Evolutionary conservation across 2,113 vertebrate genomes (phyloP), one percentile per base, ranked within the genome.

Genomic region (Picathartes gymnocephalus): DNA sequence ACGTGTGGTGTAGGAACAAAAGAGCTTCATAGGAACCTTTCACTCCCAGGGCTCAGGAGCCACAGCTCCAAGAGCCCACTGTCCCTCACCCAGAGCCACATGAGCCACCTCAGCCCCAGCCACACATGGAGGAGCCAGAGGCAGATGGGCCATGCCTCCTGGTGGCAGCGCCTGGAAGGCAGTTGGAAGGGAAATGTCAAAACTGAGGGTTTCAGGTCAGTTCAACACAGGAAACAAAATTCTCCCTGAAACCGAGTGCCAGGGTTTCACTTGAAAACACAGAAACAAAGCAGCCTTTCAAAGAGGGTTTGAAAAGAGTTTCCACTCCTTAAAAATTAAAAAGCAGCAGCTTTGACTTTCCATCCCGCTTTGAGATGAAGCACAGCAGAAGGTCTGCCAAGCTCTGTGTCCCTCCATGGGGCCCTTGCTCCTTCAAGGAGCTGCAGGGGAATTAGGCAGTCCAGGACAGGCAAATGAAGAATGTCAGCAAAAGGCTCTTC

Each of bases 241-340:
- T 61, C 70, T 87, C 66, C 62, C 61, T 93, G 92, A 85, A 80
- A 79, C 58, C 0, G 2, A 82, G 50, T 72, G 68, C 89, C 89
- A 92, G 80, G n/a, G 23, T 79, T 96, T 94, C 58, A 3, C 65
- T 82, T 60, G 88, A 87, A 95, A 93, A 82, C 81, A 39, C 62
- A 79, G 78, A 72, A 91, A 91, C 93, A 97, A 91, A 95, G 90
- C 62, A 90, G 92, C 62, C 81, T 95, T 95, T 95, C 84, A 95
- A 66, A 74, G 44, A 54, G 35, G n/a, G 62, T 88, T 86, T 93
- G 92, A 93, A 95, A 93, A 64, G 64, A 81, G 76, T 86, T 95
- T 86, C 81, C 76, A 96, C 48, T 90, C 56, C 68, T 86, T 86
- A 81, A 92, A 94, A 93, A 86, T 54, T 53, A 86, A 81, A 81